Evolutionary conservation across 2,113 vertebrate genomes (phyloP).

Genomic region (Petromus typicus): DNA sequence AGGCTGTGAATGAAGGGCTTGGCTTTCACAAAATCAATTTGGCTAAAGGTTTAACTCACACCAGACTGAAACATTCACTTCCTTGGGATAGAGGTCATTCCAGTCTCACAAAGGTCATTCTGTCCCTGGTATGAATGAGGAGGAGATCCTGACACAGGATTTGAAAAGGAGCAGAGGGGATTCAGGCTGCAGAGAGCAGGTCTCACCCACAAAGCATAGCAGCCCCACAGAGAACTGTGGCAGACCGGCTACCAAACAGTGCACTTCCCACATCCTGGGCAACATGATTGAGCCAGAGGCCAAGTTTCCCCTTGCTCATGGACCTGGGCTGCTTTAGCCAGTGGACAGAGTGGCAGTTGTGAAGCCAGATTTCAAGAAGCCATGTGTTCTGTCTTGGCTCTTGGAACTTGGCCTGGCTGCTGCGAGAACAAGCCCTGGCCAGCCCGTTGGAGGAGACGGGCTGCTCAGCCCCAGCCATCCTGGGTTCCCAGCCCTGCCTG

Average conservation of each 20-base stretch:
- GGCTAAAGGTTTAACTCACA: background rate
- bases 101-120: background rate
- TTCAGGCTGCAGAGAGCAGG: background rate
- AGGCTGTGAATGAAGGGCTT: background rate
- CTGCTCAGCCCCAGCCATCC: background rate
- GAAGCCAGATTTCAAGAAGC: background rate
- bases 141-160: background rate
- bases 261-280: fast-evolving
- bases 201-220: background rate
- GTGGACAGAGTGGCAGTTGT: background rate
- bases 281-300: background rate
- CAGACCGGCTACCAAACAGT: background rate
- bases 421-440: background rate
- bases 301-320: background rate
- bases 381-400: background rate
- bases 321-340: background rate
- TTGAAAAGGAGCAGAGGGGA: background rate
- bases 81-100: background rate
- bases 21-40: background rate
- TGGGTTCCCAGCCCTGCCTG: background rate
- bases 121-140: background rate
- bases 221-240: background rate
- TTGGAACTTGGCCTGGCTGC: background rate
- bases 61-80: background rate
- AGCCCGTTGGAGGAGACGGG: background rate